phyloP scores from a whole-genome alignment of 1,140 invertebrate genomes.

The Atta cephalotes region DNA sequence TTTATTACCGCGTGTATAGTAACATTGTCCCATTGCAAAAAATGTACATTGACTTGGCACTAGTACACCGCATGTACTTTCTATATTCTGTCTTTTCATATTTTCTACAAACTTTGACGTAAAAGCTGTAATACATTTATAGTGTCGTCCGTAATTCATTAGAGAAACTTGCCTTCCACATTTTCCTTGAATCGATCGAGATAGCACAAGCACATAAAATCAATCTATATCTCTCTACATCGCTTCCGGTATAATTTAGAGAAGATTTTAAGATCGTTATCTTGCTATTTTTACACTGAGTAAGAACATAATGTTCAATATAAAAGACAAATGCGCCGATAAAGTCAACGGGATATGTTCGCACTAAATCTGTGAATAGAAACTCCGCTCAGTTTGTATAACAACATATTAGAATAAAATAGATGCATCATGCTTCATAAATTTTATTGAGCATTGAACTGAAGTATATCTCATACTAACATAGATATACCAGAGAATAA shows the following conservation, averaged over 20 bases:
- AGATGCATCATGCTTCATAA: background rate
- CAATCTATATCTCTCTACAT: background rate
- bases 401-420: background rate
- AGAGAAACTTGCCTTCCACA: constrained; percentile 56
- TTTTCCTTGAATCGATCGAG: constrained; percentile 56
- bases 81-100: constrained; percentile 46
- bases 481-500: background rate
- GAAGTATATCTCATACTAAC: background rate
- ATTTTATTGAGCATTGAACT: background rate
- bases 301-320: background rate
- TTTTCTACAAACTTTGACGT: constrained; percentile 27
- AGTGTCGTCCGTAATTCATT: constrained; percentile 34
- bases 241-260: constrained; percentile 36
- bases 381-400: background rate
- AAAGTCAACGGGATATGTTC: background rate
- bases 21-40: background rate
- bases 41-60: background rate
- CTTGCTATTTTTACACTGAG: background rate
- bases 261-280: constrained; percentile 25
- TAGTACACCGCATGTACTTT: constrained; percentile 11
- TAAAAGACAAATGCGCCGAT: background rate
- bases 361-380: background rate
- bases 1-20: constrained; percentile 9
- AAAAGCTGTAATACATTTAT: constrained; percentile 58
- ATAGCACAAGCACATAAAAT: constrained; percentile 22